Evolutionary conservation across 2,888 invertebrate species (phyloP), one percentile per base, ranked within the genome.

Genomic region (Dexiosoma caninum): DNA sequence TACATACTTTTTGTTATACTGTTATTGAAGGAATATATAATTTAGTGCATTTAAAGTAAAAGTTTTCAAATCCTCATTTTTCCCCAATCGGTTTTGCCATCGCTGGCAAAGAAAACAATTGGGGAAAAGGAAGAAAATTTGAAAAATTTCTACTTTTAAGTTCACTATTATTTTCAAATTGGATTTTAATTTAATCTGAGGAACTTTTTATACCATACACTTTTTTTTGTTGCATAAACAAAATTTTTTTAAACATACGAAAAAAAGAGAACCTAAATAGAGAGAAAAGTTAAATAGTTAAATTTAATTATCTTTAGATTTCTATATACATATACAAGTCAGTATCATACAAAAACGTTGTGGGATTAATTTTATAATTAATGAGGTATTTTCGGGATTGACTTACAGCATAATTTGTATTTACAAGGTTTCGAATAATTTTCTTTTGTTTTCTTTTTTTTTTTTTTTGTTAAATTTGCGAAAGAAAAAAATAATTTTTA

Each of bases 191-290:
- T 82, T 86, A 88, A 87, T 87, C 81, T 87, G 93, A 94, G 94
- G 94, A 94, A 94, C 94, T 94, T 94, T 93, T 94, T 93, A 94
- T 94, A 94, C 94, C 94, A 93, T 89, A 89, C 89, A 88, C 87
- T 80, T 84, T 84, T n/a, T 82, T 83, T 82, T 74, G 75, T 76
- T 82, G 83, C 84, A 85, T 82, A 82, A 85, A 87, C 85, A 85
- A 82, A 85, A 83, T 81, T 59, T 51, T 75, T 74, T 57, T 46
- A 37, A 66, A 76, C 71, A 60, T 67, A 80, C 70, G 70, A 80
- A 57, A 81, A 81, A 4, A 37, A 4, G 40, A 67, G 9, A 72
- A 14, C 23, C 59, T 40, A 51, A 32, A 49, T 67, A 32, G 10
- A 49, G 32, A 64, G 57, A 57, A 57, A 21, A 59, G 37, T 60